phyloP scores from a whole-genome alignment of 2,797 vertebrate species.

The Clamator glandarius region DNA sequence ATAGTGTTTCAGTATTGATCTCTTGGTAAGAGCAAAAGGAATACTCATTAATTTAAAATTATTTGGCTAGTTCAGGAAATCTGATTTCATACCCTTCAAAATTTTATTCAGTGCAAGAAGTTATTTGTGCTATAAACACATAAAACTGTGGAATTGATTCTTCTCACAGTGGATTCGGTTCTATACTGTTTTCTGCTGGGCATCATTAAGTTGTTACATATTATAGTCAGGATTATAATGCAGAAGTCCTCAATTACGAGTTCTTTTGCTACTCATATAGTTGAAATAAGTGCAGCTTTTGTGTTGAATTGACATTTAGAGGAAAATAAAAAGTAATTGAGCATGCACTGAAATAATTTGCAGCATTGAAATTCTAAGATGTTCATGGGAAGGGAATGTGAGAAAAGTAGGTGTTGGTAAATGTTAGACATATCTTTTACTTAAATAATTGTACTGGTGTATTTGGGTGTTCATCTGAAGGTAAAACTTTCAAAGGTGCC shows the following conservation, averaged over 20 bases:
- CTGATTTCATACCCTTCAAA: background rate
- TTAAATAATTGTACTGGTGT: background rate
- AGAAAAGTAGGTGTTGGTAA: background rate
- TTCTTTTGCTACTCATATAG: background rate
- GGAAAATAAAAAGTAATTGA: background rate
- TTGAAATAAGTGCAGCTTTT: constrained; percentile 6
- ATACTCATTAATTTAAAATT: background rate
- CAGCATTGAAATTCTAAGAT: background rate
- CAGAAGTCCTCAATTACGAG: background rate
- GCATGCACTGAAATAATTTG: background rate
- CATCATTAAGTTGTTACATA: background rate
- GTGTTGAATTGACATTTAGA: background rate
- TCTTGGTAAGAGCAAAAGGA: background rate
- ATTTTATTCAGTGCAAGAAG: background rate
- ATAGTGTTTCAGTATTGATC: background rate
- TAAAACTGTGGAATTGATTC: background rate
- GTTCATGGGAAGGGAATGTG: background rate
- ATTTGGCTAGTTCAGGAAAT: background rate
- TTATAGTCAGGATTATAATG: background rate
- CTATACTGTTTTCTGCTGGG: background rate
- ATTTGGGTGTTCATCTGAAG: background rate
- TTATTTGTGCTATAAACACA: background rate
- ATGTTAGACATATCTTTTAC: background rate
- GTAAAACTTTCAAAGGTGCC: background rate
- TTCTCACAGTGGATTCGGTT: background rate